A percentile compares a stretch with the other conserved stretches of the same genome.
Evolutionary conservation across 1,140 invertebrate species (phyloP).

Genomic region (Aphelenchoides fujianensis): DNA sequence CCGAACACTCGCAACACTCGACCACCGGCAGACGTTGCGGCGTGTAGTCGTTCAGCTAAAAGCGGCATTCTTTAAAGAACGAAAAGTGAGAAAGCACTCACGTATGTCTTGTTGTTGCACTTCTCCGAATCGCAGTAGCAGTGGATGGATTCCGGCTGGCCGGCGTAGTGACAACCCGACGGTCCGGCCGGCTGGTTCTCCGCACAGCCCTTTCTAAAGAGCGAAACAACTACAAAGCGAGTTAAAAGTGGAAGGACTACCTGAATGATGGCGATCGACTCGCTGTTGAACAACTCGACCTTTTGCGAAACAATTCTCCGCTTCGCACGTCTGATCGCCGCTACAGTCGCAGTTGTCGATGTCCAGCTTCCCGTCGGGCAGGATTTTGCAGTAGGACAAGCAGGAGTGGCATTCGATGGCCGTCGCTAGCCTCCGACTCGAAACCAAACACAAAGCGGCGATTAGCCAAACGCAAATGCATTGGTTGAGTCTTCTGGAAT

Average conservation of each 20-base stretch:
- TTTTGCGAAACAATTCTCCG: slow-evolving; percentile 59
- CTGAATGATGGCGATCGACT: slow-evolving; percentile 59
- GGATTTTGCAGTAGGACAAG: slow-evolving; percentile 40
- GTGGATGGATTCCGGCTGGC: slow-evolving; percentile 58
- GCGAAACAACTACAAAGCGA: slow-evolving; percentile 1
- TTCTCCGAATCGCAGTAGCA: slow-evolving; percentile 57
- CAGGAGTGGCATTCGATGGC: slow-evolving; percentile 47
- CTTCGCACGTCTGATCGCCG: slow-evolving; percentile 43
- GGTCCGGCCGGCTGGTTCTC: slow-evolving; percentile 51
- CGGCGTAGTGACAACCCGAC: slow-evolving; percentile 59
- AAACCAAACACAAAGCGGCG: no score
- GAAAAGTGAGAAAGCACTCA: slow-evolving; percentile 12
- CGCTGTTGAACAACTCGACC: slow-evolving; percentile 54
- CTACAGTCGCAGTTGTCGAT: slow-evolving; percentile 38
- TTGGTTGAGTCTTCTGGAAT: no score
- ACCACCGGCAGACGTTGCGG: slow-evolving; percentile 50
- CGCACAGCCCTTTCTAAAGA: slow-evolving; percentile 60
- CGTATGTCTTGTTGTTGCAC: slow-evolving; percentile 54
- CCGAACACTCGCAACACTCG: slow-evolving; percentile 60
- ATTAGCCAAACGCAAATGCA: no score
- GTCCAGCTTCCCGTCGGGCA: slow-evolving; percentile 40
- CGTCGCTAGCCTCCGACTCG: no score
- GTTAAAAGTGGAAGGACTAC: slow-evolving; percentile 39
- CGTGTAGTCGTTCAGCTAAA: slow-evolving; percentile 54
- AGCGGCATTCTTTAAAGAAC: slow-evolving; percentile 8